Evolutionary conservation across 2,113 vertebrate genomes (phyloP), one percentile per base, ranked within the genome.

Genomic region (Taxidea taxus): DNA sequence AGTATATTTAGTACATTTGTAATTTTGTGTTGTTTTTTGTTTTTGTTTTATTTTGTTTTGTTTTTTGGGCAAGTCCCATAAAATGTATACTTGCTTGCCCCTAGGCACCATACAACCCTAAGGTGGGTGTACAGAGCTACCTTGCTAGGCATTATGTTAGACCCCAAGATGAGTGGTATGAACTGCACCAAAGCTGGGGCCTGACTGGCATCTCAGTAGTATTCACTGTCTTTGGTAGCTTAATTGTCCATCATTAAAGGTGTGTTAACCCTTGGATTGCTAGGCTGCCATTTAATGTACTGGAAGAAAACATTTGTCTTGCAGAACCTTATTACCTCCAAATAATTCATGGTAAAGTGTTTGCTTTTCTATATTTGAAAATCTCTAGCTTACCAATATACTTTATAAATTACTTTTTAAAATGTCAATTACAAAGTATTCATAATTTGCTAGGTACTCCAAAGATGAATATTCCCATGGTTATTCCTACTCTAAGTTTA

Each of bases 351-450:
- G 44, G 9, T 54, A 39, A 62, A 78, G 20, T 62, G 9, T 90
- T 83, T 72, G 44, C 27, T 15, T 77, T 82, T 44, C 3, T 91
- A 58, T 74, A 15, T 91, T 66, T 82, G 56, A 93, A 87, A 85
- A 74, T 87, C 44, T 86, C 75, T 58, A 42, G 12, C 6, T 82
- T 82, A 51, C 14, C 20, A 90, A 20, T 51, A 34, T 62, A 44
- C 14, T 91, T 91, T 58, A 77, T 56, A 82, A 81, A 90, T 93
- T n/a, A 80, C 58, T 92, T 92, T 72, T 74, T 34, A 75, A 93
- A 95, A 49, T 70, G 31, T 82, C 12, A n/a, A 86, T 72, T 96
- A 34, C 31, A 49, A 42, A 77, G 44, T 89, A 42, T 56, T 77
- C 9, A 56, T 70, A 91, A 81, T 89, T 89, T 95, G 20, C 44